Percentiles rank a stretch among this genome's conserved stretches.
Conservation (phyloP, 2,113 vertebrate genomes). For the Acrocephalus arundinaceus region DNA sequence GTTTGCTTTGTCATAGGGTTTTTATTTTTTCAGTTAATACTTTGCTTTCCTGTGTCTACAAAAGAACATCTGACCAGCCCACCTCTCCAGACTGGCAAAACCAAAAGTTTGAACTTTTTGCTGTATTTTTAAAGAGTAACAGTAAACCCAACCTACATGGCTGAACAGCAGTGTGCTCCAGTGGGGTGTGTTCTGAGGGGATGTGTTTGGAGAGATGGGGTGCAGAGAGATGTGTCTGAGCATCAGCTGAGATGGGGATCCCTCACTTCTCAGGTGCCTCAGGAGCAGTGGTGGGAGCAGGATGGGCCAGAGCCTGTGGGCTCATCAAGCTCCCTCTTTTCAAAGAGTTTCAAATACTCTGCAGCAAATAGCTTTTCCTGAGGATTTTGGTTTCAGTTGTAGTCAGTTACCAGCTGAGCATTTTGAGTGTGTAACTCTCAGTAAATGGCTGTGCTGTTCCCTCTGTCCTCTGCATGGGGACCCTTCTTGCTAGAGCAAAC, state of each 20-base stretch:
- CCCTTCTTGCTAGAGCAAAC: not conserved
- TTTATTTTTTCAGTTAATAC: not conserved
- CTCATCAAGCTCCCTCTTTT: not conserved
- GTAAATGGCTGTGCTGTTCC: not conserved
- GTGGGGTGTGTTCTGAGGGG: not conserved
- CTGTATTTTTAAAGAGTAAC: not conserved
- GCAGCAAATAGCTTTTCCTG: not conserved
- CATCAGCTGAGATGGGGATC: not conserved
- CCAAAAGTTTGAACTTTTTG: not conserved
- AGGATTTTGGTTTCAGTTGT: not conserved
- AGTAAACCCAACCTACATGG: fast-evolving
- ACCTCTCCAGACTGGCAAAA: not conserved
- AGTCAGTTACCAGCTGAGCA: not conserved
- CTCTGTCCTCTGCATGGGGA: not conserved
- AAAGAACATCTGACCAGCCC: not conserved
- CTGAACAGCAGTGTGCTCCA: fast-evolving
- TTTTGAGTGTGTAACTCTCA: not conserved
- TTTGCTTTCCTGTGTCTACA: not conserved
- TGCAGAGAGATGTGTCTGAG: too few relatives aligned
- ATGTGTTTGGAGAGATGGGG: not conserved
- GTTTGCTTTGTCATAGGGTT: not conserved
- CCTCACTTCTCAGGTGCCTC: fast-evolving
- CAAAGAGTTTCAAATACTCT: not conserved
- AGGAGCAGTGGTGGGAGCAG: not conserved
- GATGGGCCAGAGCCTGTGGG: not conserved